Evolutionary conservation across 92 coral and sea anemone genomes (phyloP), one percentile per base, ranked within the genome.

Genomic region (Isaurus tuberculatus): DNA sequence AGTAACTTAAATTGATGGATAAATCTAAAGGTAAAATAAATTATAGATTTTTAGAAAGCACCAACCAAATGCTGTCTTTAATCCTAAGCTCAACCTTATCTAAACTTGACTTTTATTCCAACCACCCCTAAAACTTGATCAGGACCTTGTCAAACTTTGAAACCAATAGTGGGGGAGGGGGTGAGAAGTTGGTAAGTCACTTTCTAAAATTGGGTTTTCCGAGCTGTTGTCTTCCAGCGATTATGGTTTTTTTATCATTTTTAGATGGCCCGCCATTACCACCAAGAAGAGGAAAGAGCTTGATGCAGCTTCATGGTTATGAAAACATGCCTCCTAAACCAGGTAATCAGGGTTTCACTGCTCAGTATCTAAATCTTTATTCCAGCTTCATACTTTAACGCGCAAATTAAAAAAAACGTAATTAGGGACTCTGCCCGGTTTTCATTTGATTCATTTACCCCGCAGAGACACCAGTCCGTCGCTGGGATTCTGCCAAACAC

Each of bases 271-370:
- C 91, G 4, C 43, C 42, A 65, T 75, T 88, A 46, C 88, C 91
- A 14, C 91, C 91, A 25, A 84, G 88, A 69, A 63, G 43, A 14
- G 84, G 58, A n/a, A 30, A 70, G 23, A 27, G 65, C 49, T 20
- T 67, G 30, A 7, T 42, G 17, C 78, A 72, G 17, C 60, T 72
- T 27, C 88, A 60, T 28, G 88, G 88, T 19, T 88, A 88, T 30
- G 91, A 88, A 61, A 88, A 88, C 72, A 26, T 88, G 14, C 85
- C 91, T 44, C 69, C 75, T 2, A 88, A 88, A 78, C 68, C 65
- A 42, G 85, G 82, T 77, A 60, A 36, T 43, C 14, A 13, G 37
- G 55, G 16, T 48, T 2, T 0, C 55, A 2, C 2, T 48, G 15
- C 55, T 0, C 4, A 7, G 55, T 2, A 48, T 2, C 16, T 48